These are phyloP conservation scores for Oscheius sp. DNA, from an alignment of 2,888 invertebrate genomes.

Conservation along the genomic window DNA sequence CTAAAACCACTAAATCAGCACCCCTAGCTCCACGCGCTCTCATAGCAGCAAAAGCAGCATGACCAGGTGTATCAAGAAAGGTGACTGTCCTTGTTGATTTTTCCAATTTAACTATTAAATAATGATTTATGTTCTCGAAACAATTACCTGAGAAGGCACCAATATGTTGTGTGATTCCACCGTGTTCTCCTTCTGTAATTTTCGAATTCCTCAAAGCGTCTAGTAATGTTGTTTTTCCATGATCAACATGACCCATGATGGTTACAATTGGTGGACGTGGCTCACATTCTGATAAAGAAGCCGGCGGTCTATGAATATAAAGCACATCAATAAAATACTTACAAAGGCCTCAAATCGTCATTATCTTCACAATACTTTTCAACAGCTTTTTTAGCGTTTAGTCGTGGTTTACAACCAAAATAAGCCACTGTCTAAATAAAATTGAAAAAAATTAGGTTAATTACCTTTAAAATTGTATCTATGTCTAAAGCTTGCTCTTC, in stretches of 20 bases:
- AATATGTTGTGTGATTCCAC: constrained; percentile 98
- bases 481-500: constrained; percentile 42
- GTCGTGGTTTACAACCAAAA: constrained; percentile 48
- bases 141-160: constrained; percentile 84
- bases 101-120: constrained; percentile 27
- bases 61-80: constrained; percentile 97
- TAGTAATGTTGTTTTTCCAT: constrained; percentile 95
- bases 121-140: not conserved
- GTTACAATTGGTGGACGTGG: constrained; percentile 91
- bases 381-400: constrained; percentile 37
- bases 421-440: constrained; percentile 42
- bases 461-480: constrained; percentile 41
- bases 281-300: constrained; percentile 77
- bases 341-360: constrained; percentile 48
- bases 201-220: constrained; percentile 77
- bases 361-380: constrained; percentile 35
- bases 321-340: not conserved
- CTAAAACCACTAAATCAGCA: constrained; percentile 84
- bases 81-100: constrained; percentile 76
- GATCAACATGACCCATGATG: constrained; percentile 99
- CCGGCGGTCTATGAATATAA: constrained; percentile 78
- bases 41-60: constrained; percentile 96
- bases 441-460: not conserved
- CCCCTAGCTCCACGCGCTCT: constrained; percentile 88
- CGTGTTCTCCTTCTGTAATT: constrained; percentile 90